Evolutionary conservation across 2,888 invertebrate genomes (phyloP).

Genomic region (Trissolcus japonicus): DNA sequence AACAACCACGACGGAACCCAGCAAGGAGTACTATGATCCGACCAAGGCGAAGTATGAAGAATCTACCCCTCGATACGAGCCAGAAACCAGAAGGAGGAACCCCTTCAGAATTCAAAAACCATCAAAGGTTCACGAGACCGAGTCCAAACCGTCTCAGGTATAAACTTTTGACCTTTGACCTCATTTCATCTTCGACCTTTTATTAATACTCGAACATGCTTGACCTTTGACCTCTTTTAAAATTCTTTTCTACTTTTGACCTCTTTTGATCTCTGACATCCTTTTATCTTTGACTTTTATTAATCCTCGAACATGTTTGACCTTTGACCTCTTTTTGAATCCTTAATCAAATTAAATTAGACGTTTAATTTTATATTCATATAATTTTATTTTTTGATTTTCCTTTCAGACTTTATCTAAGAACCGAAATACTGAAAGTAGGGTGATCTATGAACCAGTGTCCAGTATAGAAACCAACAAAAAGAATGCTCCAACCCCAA

Average conservation of each 20-base stretch:
- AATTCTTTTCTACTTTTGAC: too few relatives aligned
- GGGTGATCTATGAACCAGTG: slow-evolving; percentile 40
- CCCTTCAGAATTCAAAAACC: slow-evolving; percentile 43
- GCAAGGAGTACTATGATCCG: slow-evolving; percentile 69
- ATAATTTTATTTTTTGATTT: too few relatives aligned
- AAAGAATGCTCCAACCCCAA: slow-evolving; percentile 25
- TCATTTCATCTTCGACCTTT: not conserved
- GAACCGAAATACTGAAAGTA: slow-evolving; percentile 33
- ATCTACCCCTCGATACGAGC: slow-evolving; percentile 62
- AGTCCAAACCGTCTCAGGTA: slow-evolving; percentile 49
- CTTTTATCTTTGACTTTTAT: too few relatives aligned
- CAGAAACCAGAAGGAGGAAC: slow-evolving; percentile 59
- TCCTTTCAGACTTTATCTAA: slow-evolving; percentile 13
- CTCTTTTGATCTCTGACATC: too few relatives aligned
- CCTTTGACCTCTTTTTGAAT: too few relatives aligned
- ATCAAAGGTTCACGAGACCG: slow-evolving; percentile 59
- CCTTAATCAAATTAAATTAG: not conserved
- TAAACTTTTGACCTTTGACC: not conserved
- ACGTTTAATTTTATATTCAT: not conserved
- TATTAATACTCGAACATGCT: too few relatives aligned
- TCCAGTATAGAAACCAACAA: slow-evolving; percentile 17
- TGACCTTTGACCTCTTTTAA: too few relatives aligned
- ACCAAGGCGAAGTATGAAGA: slow-evolving; percentile 65
- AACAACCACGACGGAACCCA: slow-evolving; percentile 70
- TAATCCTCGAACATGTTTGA: too few relatives aligned